A percentile compares a stretch with the other conserved stretches of the same genome.
These are phyloP conservation scores for Calameuta idolon DNA, from an alignment of 2,888 invertebrate species.

Conservation along the genomic window DNA sequence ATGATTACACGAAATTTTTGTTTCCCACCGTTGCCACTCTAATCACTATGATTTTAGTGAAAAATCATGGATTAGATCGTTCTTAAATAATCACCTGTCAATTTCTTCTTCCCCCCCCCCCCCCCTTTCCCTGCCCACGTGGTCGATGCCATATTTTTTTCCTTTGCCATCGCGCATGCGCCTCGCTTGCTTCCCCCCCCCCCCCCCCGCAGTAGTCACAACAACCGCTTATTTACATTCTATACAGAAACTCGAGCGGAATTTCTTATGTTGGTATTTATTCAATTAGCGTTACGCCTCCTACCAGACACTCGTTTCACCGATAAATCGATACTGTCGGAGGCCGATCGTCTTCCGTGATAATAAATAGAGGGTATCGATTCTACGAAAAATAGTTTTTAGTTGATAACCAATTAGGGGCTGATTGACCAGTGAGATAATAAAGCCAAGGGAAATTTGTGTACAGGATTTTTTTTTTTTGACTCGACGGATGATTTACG, in stretches of 20 bases:
- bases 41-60: constrained; percentile 3
- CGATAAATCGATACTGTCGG: background rate
- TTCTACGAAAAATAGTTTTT: no score
- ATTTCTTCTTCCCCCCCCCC: background rate
- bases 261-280: background rate
- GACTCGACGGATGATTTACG: no score
- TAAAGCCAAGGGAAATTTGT: background rate
- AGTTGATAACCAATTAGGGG: background rate
- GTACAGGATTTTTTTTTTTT: no score
- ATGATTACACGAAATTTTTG: background rate
- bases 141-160: background rate
- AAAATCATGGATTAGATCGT: background rate
- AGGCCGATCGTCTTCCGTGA: background rate
- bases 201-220: background rate
- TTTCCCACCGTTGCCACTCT: background rate
- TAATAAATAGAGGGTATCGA: background rate
- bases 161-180: background rate
- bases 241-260: background rate
- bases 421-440: background rate
- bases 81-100: constrained; percentile 3
- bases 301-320: background rate
- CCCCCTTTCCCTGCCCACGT: background rate
- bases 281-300: background rate
- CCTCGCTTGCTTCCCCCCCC: no score
- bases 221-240: background rate